Base-by-base conservation (phyloP, 1,140 invertebrate genomes). In the Proales similis region DNA sequence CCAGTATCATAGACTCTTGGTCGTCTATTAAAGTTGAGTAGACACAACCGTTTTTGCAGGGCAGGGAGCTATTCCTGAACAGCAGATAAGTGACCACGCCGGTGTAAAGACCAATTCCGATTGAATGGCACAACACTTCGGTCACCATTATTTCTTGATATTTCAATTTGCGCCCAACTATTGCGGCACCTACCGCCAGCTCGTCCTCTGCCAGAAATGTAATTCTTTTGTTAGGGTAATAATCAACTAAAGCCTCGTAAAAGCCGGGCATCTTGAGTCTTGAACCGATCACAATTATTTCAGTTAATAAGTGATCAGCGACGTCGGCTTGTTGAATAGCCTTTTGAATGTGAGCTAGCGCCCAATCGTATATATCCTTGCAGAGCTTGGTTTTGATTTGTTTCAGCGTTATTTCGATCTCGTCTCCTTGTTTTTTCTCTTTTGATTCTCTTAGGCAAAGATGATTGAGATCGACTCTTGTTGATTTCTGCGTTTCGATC, bases 81-180 rank as follows among this genome's bases (percentile, higher is more conserved):
- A 57, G 27, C 27, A 57, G 45, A 57, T 57, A 57, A 26, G 51
- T 57, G 19, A 57, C 45, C 17, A 57, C 51, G 1, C 51, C 51
- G 4, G 51, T 57, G 36, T 57, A 57, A 12, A 57, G 36, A 2
- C 51, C 51, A n/a, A 57, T 57, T 12, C 51, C 51, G 30, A 57
- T 57, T 24, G 51, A 57, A 29, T 27, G 27, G n/a, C 51, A 57
- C 11, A 57, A 30, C 2, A 57, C 51, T 14, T 57, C 51, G 7
- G 51, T 57, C 45, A 57, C 51, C 45, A 42, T 57, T 27, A 57
- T 57, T 42, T 57, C 36, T 42, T 57, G 51, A 26, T 57, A 57
- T 26, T 57, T 57, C 26, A 57, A 42, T 57, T 57, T 57, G 29
- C 32, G 39, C 30, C 39, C 51, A 19, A 57, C 51, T 14, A 57